A percentile compares a stretch with the other conserved stretches of the same genome.
Conservation (phyloP, 2,797 vertebrate genomes). For the Fundulus diaphanus region DNA sequence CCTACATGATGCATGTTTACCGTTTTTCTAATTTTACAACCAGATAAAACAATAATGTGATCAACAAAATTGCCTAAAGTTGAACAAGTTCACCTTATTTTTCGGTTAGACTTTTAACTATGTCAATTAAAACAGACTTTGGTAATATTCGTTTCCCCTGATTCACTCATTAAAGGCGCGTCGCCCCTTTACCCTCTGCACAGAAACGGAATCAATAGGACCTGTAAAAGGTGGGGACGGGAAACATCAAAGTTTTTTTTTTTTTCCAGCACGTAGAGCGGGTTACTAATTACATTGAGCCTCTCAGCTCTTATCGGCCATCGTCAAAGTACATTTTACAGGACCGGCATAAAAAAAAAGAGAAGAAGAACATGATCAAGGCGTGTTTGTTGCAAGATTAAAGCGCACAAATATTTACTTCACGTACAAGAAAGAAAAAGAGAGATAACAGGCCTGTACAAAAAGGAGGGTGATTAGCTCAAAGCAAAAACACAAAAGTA, state of each 20-base stretch:
- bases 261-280: slow-evolving; percentile 30
- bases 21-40: not conserved
- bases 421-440: not conserved
- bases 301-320: slow-evolving; percentile 70
- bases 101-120: not conserved
- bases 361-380: slow-evolving; percentile 77
- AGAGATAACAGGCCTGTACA: slow-evolving; percentile 23
- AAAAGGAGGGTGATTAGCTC: slow-evolving; percentile 36
- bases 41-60: not conserved
- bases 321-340: slow-evolving; percentile 74
- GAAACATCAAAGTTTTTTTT: slow-evolving; percentile 65
- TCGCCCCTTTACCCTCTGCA: slow-evolving; percentile 10
- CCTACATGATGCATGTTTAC: not conserved
- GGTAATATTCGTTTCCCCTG: not conserved
- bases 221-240: slow-evolving; percentile 50
- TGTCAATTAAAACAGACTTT: not conserved
- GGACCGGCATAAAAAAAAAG: slow-evolving; percentile 26
- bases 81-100: not conserved
- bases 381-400: slow-evolving; percentile 70
- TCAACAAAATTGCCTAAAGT: not conserved
- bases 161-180: slow-evolving; percentile 9
- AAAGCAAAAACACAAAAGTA: not conserved
- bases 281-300: slow-evolving; percentile 78
- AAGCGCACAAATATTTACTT: slow-evolving; percentile 66
- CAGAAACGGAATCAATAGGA: slow-evolving; percentile 13